Evolutionary conservation across 2,888 invertebrate genomes (phyloP), one percentile per base, ranked within the genome.

Genomic region (Cosmorhoe ocellata): DNA sequence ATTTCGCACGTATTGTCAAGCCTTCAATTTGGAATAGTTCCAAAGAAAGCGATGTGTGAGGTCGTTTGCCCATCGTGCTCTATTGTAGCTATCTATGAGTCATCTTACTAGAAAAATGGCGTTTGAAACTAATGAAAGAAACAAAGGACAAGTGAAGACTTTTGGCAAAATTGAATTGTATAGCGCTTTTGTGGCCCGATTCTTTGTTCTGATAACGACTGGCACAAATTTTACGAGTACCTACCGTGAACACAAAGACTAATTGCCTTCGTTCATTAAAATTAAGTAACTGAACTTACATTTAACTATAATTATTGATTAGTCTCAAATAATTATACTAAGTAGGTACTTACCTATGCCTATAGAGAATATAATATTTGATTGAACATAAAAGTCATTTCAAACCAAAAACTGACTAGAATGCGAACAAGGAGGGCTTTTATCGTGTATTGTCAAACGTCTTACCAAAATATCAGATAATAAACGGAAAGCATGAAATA

Each of bases 31-130:
- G 84, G 83, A 81, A 59, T 50, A 51, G 66, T 72, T 80, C 80
- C 83, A 84, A 79, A 66, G 71, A 71, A 72, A 71, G 66, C 73
- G 57, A 60, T 41, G 71, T 74, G 81, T 79, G 79, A 76, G 80
- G 73, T 71, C 76, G 67, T 65, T 64, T 66, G 69, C 69, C 69
- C 63, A 62, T 53, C 56, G 56, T 67, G 65, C 56, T 61, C 64
- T 57, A 61, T 55, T 71, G 73, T 72, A 46, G 30, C 31, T 39
- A 14, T 33, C 12, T 53, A 52, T 59, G 57, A 61, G 41, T 56
- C 59, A 59, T 43, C 36, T 55, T 38, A 41, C 43, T 51, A 56
- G 48, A 51, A 62, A 58, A 49, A 51, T 42, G 31, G 43, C 54
- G 27, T 56, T 56, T 37, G 14, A 18, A 43, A 53, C 40, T 45